These are phyloP conservation scores for Hypanus sabinus DNA, from an alignment of 2,113 vertebrate genomes.

Conservation along the genomic window DNA sequence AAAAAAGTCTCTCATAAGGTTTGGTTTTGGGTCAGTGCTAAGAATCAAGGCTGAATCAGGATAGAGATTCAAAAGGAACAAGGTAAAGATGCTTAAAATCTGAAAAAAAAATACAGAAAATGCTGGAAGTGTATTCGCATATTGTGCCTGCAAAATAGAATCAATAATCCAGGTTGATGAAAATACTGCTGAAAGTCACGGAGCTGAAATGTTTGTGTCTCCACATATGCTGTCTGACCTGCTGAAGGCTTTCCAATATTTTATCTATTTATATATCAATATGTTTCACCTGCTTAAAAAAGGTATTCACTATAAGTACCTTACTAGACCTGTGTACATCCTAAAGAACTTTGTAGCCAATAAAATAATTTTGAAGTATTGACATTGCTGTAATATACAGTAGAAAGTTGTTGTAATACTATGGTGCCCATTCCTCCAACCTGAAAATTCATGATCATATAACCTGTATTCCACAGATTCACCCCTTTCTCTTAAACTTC, in stretches of 20 bases:
- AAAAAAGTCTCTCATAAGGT: background rate
- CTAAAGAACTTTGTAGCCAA: no score
- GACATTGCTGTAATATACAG: no score
- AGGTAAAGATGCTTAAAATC: background rate
- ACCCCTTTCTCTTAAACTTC: background rate
- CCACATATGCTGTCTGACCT: background rate
- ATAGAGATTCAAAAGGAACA: background rate
- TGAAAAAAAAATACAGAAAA: background rate
- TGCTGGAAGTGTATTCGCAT: background rate
- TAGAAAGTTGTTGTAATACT: background rate
- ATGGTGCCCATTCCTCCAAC: background rate
- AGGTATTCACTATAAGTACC: no score
- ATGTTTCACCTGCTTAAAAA: background rate
- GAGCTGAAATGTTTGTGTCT: background rate
- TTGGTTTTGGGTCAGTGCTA: background rate
- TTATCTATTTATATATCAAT: background rate
- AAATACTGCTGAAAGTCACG: background rate
- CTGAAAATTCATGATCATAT: background rate
- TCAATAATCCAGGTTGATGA: background rate
- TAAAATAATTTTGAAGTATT: no score
- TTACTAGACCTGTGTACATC: no score
- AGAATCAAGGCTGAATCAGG: background rate
- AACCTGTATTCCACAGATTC: background rate
- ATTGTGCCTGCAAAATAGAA: background rate
- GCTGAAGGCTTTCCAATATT: background rate